phyloP scores from a whole-genome alignment of 2,113 vertebrate genomes.

The Onychostruthus taczanowskii region DNA sequence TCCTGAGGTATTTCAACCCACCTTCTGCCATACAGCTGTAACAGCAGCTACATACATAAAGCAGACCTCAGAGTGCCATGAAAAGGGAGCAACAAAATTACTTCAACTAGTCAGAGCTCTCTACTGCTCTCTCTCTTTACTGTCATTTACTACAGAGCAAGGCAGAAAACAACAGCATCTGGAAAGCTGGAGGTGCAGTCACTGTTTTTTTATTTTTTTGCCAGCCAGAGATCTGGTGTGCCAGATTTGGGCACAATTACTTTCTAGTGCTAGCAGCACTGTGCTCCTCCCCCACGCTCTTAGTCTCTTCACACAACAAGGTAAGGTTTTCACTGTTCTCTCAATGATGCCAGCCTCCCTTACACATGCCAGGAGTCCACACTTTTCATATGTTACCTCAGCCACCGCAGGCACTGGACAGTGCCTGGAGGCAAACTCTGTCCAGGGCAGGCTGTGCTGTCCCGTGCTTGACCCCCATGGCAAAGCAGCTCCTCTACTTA shows the following conservation, averaged over 20 bases:
- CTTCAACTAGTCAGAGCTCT: background rate
- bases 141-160: background rate
- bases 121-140: background rate
- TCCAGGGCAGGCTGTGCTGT: background rate
- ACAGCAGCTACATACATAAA: background rate
- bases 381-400: background rate
- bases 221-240: background rate
- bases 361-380: background rate
- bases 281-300: background rate
- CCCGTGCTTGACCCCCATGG: rapidly evolving
- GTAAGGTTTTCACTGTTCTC: background rate
- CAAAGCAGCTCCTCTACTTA: background rate
- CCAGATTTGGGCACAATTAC: background rate
- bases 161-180: background rate
- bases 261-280: background rate
- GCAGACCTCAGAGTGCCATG: background rate
- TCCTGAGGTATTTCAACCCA: background rate
- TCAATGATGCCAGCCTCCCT: background rate
- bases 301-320: background rate
- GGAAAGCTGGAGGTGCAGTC: background rate
- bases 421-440: background rate
- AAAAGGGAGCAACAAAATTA: background rate
- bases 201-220: background rate
- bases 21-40: background rate
- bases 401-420: background rate